phyloP scores from a whole-genome alignment of 1,140 invertebrate genomes.

The Ylistrum balloti region DNA sequence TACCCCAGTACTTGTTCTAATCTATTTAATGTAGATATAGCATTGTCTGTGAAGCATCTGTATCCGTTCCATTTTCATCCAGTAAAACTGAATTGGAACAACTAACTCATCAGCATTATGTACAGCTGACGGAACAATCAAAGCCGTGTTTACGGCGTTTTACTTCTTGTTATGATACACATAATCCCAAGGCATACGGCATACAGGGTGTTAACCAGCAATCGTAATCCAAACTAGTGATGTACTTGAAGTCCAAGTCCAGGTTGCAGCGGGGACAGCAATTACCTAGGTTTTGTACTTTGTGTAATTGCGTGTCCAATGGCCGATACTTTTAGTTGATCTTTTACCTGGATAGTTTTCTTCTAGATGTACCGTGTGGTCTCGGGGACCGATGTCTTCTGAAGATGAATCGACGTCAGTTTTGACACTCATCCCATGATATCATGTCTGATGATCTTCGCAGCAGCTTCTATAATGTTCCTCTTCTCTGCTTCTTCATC shows the following conservation, averaged over 20 bases:
- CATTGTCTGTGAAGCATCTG: no score
- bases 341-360: not conserved
- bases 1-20: no score
- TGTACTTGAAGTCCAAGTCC: constrained; percentile 65
- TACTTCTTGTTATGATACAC: no score
- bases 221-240: constrained; percentile 59
- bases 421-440: not conserved
- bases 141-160: not conserved
- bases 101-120: not conserved
- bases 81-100: not conserved
- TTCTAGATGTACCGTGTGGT: not conserved
- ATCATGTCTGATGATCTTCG: not conserved
- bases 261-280: constrained; percentile 61
- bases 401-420: not conserved
- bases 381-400: not conserved
- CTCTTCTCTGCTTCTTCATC: not conserved
- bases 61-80: not conserved
- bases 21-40: no score
- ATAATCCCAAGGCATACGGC: no score
- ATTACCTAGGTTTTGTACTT: constrained; percentile 48
- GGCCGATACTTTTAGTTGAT: constrained; percentile 32
- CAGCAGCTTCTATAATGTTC: not conserved
- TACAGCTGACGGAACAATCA: not conserved
- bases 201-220: no score
- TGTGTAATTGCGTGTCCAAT: constrained; percentile 48